Evolutionary conservation across 2,113 vertebrate genomes (phyloP).

Genomic region (Prolemur simus): DNA sequence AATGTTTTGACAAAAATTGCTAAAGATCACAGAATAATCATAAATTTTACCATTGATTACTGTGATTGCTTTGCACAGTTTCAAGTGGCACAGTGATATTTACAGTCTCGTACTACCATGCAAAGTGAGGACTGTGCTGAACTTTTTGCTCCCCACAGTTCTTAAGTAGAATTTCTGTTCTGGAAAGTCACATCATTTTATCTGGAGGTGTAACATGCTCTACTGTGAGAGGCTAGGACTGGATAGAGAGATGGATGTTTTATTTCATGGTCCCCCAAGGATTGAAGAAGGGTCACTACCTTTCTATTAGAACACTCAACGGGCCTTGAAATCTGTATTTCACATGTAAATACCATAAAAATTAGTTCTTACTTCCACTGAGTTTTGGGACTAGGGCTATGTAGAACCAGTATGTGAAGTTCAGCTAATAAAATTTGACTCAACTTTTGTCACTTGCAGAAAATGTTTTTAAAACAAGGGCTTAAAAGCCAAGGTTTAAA

Average conservation of each 20-base stretch:
- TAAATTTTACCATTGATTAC: neutral
- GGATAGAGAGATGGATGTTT: neutral
- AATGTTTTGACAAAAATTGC: neutral
- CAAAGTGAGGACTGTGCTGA: neutral
- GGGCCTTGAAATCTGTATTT: neutral
- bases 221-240: neutral
- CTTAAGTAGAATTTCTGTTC: neutral
- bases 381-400: neutral
- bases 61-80: neutral
- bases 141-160: neutral
- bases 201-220: neutral
- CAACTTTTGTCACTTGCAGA: neutral
- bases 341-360: neutral
- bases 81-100: neutral
- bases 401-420: neutral
- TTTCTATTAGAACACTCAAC: neutral
- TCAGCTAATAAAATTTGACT: neutral
- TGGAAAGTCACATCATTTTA: neutral
- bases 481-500: slow-evolving; percentile 1
- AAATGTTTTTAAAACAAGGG: neutral
- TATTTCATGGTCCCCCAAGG: neutral
- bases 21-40: neutral
- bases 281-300: neutral
- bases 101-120: neutral
- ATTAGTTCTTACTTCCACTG: neutral